A percentile compares a stretch with the other conserved stretches of the same genome.
These are phyloP conservation scores for Neuroscelio doddi DNA, from an alignment of 2,888 invertebrate genomes.

Conservation along the genomic window DNA sequence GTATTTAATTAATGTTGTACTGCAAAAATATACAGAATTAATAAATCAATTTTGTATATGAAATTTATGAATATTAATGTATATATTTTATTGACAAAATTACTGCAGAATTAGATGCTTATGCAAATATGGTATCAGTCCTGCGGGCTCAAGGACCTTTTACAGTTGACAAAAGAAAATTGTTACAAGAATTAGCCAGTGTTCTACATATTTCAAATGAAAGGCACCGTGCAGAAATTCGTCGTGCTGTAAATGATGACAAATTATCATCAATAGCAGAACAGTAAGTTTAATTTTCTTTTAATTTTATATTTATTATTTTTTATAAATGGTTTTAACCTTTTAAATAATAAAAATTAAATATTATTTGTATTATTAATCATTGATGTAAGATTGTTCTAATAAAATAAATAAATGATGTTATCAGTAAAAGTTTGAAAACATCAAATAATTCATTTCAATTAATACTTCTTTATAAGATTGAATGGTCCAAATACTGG, in stretches of 20 bases:
- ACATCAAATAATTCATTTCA: neutral
- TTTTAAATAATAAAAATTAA: too few relatives aligned
- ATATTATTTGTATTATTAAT: too few relatives aligned
- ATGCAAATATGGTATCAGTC: constrained; percentile 90
- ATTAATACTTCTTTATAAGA: too few relatives aligned
- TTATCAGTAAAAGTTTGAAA: neutral
- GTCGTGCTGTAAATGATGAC: constrained; percentile 94
- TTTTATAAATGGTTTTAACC: too few relatives aligned
- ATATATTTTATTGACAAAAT: neutral
- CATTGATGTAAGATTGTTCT: too few relatives aligned
- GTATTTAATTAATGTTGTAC: too few relatives aligned
- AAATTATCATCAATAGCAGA: constrained; percentile 90
- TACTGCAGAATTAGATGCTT: constrained; percentile 90
- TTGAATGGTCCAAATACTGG: constrained; percentile 74
- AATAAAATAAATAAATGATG: neutral
- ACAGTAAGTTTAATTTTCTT: constrained; percentile 80
- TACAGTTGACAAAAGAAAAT: constrained; percentile 86
- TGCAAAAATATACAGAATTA: too few relatives aligned
- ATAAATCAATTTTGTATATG: too few relatives aligned
- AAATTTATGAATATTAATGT: too few relatives aligned
- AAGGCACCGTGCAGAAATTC: constrained; percentile 92
- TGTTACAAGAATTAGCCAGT: constrained; percentile 87
- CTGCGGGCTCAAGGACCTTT: constrained; percentile 94
- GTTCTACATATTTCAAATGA: constrained; percentile 91
- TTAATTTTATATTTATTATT: constrained; percentile 63